Evolutionary conservation across 2,888 invertebrate species (phyloP).

Genomic region (Phania funesta): DNA sequence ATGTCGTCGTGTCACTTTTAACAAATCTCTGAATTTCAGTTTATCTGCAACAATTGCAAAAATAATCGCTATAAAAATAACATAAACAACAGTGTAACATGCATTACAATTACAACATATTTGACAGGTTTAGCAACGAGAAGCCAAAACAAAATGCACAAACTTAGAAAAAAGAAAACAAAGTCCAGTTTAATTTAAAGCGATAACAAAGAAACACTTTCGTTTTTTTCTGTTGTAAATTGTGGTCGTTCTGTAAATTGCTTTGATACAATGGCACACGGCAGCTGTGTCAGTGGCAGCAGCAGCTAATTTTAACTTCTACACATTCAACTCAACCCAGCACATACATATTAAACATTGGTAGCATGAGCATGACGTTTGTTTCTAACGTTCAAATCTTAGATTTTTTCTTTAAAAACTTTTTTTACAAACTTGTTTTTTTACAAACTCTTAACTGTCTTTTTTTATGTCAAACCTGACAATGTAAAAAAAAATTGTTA

Average conservation of each 20-base stretch:
- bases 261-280: neutral
- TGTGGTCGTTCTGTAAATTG: neutral
- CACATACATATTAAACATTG: neutral
- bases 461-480: conserved; percentile 34
- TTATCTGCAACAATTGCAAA: conserved; percentile 23
- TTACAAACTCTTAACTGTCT: neutral
- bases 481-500: neutral
- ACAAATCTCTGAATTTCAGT: conserved; percentile 35
- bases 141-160: neutral
- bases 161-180: neutral
- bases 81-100: conserved; percentile 1
- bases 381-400: conserved; percentile 4
- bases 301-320: conserved; percentile 39
- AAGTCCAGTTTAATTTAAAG: conserved; percentile 23
- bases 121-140: conserved; percentile 21
- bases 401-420: conserved; percentile 17
- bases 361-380: neutral
- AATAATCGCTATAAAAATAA: conserved; percentile 7
- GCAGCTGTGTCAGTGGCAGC: conserved; percentile 29
- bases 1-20: conserved; percentile 32
- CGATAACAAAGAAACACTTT: conserved; percentile 55
- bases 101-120: conserved; percentile 46
- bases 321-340: neutral
- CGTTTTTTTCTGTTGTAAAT: conserved; percentile 12
- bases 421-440: neutral